Conservation (phyloP, 2,888 invertebrate species). For the Leptinotarsa haldemani region DNA sequence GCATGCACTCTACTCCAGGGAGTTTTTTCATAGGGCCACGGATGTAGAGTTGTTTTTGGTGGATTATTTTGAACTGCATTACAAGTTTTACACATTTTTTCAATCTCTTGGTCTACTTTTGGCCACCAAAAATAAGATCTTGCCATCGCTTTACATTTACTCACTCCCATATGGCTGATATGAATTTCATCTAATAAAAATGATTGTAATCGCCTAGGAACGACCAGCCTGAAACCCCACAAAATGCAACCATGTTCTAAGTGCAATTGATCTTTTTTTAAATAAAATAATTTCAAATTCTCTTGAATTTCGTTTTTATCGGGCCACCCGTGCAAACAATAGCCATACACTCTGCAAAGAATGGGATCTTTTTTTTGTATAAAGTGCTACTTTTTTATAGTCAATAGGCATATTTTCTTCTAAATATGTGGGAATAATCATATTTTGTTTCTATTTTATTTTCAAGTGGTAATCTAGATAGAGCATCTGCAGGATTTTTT, state of each 20-base stretch:
- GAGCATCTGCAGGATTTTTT: too few relatives aligned
- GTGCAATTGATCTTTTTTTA: not conserved
- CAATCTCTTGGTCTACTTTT: constrained; percentile 29
- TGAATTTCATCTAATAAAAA: constrained; percentile 35
- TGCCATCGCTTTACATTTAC: constrained; percentile 43
- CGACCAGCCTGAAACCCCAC: constrained; percentile 44
- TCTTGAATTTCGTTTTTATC: not conserved
- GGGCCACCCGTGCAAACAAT: constrained; percentile 15
- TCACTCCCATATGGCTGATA: constrained; percentile 43
- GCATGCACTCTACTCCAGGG: constrained; percentile 46
- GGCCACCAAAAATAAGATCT: constrained; percentile 49
- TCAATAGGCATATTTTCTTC: too few relatives aligned
- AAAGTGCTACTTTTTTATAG: too few relatives aligned
- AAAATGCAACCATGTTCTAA: not conserved
- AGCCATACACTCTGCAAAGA: constrained; percentile 23
- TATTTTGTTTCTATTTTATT: too few relatives aligned
- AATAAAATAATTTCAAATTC: not conserved
- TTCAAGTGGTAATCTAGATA: too few relatives aligned
- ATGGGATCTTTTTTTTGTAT: constrained; percentile 5
- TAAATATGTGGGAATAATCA: too few relatives aligned
- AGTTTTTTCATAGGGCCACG: constrained; percentile 28
- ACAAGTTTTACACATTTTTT: constrained; percentile 30
- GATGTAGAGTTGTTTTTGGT: constrained; percentile 29
- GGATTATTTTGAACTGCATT: constrained; percentile 25
- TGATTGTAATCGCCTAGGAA: constrained; percentile 39